These are phyloP conservation scores for Siderastrea radians DNA, from an alignment of 92 coral and sea anemone genomes.

Conservation along the genomic window DNA sequence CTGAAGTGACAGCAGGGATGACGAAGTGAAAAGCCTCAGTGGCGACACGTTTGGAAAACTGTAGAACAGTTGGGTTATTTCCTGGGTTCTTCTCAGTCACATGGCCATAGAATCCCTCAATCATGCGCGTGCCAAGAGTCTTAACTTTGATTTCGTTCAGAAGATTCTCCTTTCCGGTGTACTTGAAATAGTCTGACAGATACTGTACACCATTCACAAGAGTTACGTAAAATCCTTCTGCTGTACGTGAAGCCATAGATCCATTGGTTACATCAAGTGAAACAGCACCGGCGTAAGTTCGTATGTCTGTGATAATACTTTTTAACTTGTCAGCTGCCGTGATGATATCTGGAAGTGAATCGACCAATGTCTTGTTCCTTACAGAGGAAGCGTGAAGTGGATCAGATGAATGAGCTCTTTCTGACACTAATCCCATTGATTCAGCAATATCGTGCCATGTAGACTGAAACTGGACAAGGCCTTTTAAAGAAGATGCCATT, in stretches of 20 bases:
- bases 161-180: neutral
- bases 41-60: constrained; percentile 50
- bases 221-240: constrained; percentile 46
- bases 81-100: constrained; percentile 35
- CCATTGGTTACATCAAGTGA: constrained; percentile 39
- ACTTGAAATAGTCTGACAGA: constrained; percentile 33
- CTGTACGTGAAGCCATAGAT: constrained; percentile 41
- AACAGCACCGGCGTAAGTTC: no score
- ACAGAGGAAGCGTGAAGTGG: constrained; percentile 31
- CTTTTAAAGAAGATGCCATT: constrained; percentile 46
- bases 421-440: constrained; percentile 62
- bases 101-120: constrained; percentile 48
- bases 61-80: constrained; percentile 42
- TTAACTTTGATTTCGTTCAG: neutral
- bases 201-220: constrained; percentile 41
- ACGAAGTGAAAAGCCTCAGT: constrained; percentile 47
- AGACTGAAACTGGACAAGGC: constrained; percentile 51
- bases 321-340: no score
- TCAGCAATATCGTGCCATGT: constrained; percentile 41
- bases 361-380: constrained; percentile 2
- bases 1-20: constrained; percentile 25
- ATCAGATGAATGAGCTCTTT: constrained; percentile 52
- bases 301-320: no score
- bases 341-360: no score
- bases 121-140: constrained; percentile 34